These are phyloP conservation scores for Zenarchopterus dispar DNA, from an alignment of 2,797 vertebrate genomes.

Conservation along the genomic window DNA sequence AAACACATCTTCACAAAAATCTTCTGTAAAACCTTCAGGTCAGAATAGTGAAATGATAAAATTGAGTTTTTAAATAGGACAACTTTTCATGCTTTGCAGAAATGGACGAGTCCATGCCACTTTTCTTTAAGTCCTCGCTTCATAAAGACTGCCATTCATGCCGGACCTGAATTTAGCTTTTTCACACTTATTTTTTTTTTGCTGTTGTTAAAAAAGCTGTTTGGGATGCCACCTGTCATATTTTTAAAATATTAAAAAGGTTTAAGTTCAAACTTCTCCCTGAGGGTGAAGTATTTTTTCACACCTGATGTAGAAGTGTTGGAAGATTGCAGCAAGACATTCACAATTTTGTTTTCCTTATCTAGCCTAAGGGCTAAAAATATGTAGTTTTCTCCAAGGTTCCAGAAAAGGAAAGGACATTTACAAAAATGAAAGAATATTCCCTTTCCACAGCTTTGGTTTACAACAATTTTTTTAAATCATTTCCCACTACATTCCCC, in stretches of 20 bases:
- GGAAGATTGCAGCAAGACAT: slow-evolving; percentile 9
- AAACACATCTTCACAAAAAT: no score
- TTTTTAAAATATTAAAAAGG: slow-evolving; percentile 23
- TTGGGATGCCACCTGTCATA: slow-evolving; percentile 1
- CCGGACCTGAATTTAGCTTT: slow-evolving; percentile 3
- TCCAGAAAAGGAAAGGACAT: background rate
- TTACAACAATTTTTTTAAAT: no score
- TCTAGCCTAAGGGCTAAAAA: slow-evolving; percentile 12
- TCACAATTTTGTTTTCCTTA: slow-evolving; percentile 18
- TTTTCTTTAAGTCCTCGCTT: background rate
- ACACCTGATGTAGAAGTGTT: slow-evolving; percentile 4
- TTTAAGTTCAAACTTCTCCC: slow-evolving; percentile 11
- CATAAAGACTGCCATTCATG: background rate
- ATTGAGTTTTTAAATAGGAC: no score
- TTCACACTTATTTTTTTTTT: background rate
- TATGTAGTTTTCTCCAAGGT: slow-evolving; percentile 3
- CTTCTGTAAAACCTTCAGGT: no score
- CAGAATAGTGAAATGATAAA: no score
- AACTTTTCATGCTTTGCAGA: no score
- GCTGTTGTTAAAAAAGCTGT: slow-evolving; percentile 1
- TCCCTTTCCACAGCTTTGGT: background rate
- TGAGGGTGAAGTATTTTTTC: slow-evolving; percentile 9
- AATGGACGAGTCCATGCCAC: no score
- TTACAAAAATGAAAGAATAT: no score
- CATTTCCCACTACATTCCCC: no score